phyloP scores from a whole-genome alignment of 2,797 vertebrate species.

The Gobionotothen gibberifrons region DNA sequence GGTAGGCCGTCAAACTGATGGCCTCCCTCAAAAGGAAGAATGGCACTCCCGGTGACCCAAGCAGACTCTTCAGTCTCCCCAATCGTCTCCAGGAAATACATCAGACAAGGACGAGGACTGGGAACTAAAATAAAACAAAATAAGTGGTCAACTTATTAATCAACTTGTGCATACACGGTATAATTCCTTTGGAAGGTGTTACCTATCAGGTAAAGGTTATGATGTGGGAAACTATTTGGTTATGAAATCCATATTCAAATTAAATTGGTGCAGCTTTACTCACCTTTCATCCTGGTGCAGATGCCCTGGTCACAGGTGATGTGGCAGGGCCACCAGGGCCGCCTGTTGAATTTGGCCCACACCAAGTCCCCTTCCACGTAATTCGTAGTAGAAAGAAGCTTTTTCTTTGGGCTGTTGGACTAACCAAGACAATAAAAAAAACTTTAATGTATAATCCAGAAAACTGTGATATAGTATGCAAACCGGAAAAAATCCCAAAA shows the following conservation, averaged over 20 bases:
- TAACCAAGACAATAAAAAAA: slow-evolving; percentile 62
- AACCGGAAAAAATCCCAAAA: background rate
- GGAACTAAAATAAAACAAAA: slow-evolving; percentile 73
- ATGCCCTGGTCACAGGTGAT: slow-evolving; percentile 88
- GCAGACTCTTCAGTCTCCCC: slow-evolving; percentile 90
- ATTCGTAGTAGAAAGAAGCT: slow-evolving; percentile 86
- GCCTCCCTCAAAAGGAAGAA: slow-evolving; percentile 92
- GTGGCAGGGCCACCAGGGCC: slow-evolving; percentile 98
- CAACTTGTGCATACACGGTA: background rate
- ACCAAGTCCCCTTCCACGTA: slow-evolving; percentile 93
- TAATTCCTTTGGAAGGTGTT: background rate
- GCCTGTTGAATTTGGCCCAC: slow-evolving; percentile 97
- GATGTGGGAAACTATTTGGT: background rate
- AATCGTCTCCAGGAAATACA: slow-evolving; percentile 93
- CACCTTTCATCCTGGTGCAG: slow-evolving; percentile 97
- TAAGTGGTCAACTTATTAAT: background rate
- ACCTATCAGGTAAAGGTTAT: background rate
- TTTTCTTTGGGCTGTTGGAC: slow-evolving; percentile 88
- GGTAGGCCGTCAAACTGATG: slow-evolving; percentile 95
- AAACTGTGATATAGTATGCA: background rate
- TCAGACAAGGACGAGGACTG: slow-evolving; percentile 89
- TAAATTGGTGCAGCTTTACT: slow-evolving; percentile 14
- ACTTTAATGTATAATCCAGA: slow-evolving; percentile 19
- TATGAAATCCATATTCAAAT: slow-evolving; percentile 11
- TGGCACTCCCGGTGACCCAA: slow-evolving; percentile 92